Percentiles rank a stretch among this genome's conserved stretches.
Conservation (phyloP, 2,113 vertebrate species). For the Myotis yumanensis region DNA sequence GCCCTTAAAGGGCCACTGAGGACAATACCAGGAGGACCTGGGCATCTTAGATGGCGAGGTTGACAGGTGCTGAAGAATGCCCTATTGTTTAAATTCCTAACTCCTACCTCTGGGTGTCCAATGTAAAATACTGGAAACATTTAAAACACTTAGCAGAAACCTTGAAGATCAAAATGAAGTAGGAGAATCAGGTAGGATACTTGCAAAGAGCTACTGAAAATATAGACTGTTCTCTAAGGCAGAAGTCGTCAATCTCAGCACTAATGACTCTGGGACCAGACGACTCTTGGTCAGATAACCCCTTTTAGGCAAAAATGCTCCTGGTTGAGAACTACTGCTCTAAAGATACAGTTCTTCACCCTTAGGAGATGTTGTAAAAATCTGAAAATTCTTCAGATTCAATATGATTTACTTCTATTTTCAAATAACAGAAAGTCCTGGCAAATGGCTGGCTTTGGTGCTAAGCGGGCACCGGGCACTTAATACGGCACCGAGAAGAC, state of each 20-base stretch:
- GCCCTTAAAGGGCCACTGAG: too few relatives aligned
- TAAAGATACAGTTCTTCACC: background rate
- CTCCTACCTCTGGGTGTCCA: background rate
- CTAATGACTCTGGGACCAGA: background rate
- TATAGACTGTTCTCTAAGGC: background rate
- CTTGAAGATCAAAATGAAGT: background rate
- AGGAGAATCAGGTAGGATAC: background rate
- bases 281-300: background rate
- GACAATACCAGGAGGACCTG: background rate
- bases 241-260: background rate
- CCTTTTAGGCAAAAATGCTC: background rate
- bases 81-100: background rate
- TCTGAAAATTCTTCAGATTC: background rate
- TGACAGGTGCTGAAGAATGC: background rate
- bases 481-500: background rate
- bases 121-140: background rate
- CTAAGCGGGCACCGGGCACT: fast-evolving
- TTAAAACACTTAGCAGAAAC: background rate
- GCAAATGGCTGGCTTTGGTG: background rate
- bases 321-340: background rate
- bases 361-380: background rate
- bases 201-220: background rate
- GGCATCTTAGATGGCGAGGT: background rate
- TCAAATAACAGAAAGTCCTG: background rate
- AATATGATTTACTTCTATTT: background rate